Conservation (phyloP, 2,797 vertebrate species). For the Crenuchus spilurus region DNA sequence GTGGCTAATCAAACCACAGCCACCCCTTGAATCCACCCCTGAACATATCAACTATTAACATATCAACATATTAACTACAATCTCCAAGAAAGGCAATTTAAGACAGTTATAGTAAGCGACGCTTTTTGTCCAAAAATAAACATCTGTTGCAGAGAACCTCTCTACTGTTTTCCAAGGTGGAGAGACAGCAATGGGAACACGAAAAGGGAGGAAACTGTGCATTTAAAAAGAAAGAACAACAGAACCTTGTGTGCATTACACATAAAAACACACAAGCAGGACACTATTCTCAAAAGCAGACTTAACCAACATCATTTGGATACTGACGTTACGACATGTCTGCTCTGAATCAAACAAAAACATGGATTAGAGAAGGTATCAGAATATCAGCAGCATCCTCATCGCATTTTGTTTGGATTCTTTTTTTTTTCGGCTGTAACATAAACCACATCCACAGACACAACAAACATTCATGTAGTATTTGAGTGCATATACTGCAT, state of each 20-base stretch:
- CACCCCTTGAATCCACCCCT: no score
- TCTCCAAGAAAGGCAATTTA: conserved; percentile 15
- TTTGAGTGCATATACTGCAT: conserved; percentile 71
- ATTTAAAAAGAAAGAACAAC: neutral
- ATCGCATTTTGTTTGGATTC: conserved; percentile 62
- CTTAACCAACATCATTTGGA: conserved; percentile 19
- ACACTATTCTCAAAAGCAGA: neutral
- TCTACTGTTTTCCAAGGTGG: neutral
- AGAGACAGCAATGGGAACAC: conserved; percentile 9
- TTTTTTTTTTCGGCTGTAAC: conserved; percentile 44
- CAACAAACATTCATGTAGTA: conserved; percentile 72
- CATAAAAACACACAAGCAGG: conserved; percentile 1
- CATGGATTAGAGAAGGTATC: conserved; percentile 62
- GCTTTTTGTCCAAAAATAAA: conserved; percentile 28
- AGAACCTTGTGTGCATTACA: neutral
- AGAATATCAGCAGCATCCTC: conserved; percentile 76
- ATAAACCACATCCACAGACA: conserved; percentile 66
- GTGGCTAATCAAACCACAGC: no score
- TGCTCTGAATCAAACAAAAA: conserved; percentile 62
- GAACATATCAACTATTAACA: no score
- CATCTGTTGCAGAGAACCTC: neutral
- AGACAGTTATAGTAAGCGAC: conserved; percentile 10
- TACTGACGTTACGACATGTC: conserved; percentile 14
- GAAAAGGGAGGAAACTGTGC: neutral
- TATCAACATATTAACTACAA: neutral